These are phyloP conservation scores for Pelodiscus sinensis DNA, from an alignment of 2,113 vertebrate genomes.

Conservation along the genomic window DNA sequence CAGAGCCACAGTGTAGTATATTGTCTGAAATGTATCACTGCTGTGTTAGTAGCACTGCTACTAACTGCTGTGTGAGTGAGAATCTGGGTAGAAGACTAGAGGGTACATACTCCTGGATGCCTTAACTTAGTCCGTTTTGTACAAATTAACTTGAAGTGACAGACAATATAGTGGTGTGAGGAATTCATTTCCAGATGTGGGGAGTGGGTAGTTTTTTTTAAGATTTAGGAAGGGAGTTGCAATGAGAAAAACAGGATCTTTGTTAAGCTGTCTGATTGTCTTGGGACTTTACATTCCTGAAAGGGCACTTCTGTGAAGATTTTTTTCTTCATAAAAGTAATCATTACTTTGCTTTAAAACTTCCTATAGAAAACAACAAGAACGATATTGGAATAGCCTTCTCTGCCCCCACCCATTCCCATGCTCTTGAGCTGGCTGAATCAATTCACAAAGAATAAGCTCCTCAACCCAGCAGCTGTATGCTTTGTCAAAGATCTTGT, in stretches of 20 bases:
- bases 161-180: background rate
- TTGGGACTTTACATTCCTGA: background rate
- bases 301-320: background rate
- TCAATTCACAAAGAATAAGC: background rate
- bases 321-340: background rate
- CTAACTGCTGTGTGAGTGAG: background rate
- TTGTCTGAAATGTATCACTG: background rate
- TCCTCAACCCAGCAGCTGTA: background rate
- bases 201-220: background rate
- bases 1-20: background rate
- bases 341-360: background rate
- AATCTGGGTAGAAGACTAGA: background rate
- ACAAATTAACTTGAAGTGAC: background rate
- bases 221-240: background rate
- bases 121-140: background rate
- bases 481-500: background rate
- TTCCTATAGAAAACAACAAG: background rate
- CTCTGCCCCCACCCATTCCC: too few species aligned
- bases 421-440: background rate
- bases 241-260: background rate
- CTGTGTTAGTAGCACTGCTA: background rate
- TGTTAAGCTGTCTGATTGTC: background rate
- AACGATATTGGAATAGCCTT: background rate
- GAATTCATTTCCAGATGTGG: background rate
- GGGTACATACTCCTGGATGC: background rate